A percentile compares a stretch with the other conserved stretches of the same genome.
phyloP scores from a whole-genome alignment of 1,140 invertebrate species.

The Drosophila pachea region DNA sequence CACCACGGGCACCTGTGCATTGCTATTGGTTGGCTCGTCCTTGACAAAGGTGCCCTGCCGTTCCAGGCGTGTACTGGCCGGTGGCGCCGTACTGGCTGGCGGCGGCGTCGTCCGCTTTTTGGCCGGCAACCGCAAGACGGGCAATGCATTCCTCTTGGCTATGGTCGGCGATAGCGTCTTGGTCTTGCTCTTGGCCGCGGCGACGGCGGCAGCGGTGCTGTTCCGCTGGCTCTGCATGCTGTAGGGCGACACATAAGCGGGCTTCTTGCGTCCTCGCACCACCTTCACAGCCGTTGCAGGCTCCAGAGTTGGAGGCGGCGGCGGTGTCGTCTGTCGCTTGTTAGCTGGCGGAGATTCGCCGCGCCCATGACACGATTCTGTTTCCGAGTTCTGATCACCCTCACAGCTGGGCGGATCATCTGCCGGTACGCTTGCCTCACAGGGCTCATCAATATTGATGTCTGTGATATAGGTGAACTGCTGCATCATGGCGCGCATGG shows the following conservation, averaged over 20 bases:
- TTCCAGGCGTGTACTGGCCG: slow-evolving; percentile 80
- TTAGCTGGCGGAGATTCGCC: slow-evolving; percentile 15
- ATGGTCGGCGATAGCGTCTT: slow-evolving; percentile 59
- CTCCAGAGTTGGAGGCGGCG: slow-evolving; percentile 28
- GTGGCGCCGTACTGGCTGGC: slow-evolving; percentile 2
- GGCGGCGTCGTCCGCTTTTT: slow-evolving; percentile 51
- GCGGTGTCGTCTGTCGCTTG: slow-evolving; percentile 5
- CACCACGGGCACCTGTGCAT: slow-evolving; percentile 79
- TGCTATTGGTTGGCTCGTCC: slow-evolving; percentile 82
- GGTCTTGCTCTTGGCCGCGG: slow-evolving; percentile 49
- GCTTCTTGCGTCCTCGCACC: slow-evolving; percentile 88
- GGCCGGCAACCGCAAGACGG: slow-evolving; percentile 24
- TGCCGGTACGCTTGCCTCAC: slow-evolving; percentile 57
- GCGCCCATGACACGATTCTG: slow-evolving; percentile 71
- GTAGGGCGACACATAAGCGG: slow-evolving; percentile 84
- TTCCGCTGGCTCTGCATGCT: slow-evolving; percentile 78
- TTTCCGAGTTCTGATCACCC: slow-evolving; percentile 80
- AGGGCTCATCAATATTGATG: slow-evolving; percentile 45
- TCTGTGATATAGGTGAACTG: slow-evolving; percentile 67
- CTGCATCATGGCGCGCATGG: slow-evolving; percentile 73
- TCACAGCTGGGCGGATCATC: slow-evolving; percentile 79
- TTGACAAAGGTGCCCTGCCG: slow-evolving; percentile 94
- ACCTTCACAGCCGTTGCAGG: slow-evolving; percentile 81
- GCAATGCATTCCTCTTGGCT: slow-evolving; percentile 53
- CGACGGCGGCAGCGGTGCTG: slow-evolving; percentile 45